Conservation (phyloP, 2,797 vertebrate species). For the Danio tinwini region DNA sequence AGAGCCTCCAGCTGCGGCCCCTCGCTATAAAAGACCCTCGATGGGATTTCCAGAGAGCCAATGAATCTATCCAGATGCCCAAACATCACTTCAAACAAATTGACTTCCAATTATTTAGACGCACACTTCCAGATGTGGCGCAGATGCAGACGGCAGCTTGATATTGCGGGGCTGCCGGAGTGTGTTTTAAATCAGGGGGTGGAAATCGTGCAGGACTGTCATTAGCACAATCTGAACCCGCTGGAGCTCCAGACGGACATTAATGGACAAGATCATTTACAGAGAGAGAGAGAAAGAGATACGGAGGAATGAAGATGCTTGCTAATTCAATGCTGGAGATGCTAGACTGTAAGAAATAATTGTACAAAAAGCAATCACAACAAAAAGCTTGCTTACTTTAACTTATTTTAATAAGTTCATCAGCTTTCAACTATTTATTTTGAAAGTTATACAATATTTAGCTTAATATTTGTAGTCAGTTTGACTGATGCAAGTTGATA, state of each 20-base stretch:
- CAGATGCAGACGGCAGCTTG: constrained; percentile 79
- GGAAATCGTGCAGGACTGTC: constrained; percentile 64
- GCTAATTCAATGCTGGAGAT: no score
- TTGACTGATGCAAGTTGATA: no score
- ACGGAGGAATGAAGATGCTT: background rate
- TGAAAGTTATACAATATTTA: no score
- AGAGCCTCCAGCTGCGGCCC: constrained; percentile 64
- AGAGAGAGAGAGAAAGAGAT: constrained; percentile 1
- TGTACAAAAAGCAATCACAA: no score
- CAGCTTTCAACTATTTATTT: no score
- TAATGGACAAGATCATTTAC: constrained; percentile 39
- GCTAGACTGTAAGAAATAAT: no score
- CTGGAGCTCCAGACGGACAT: constrained; percentile 53
- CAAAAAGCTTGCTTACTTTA: no score
- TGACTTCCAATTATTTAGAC: constrained; percentile 85
- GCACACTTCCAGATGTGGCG: constrained; percentile 84
- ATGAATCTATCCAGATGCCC: constrained; percentile 84
- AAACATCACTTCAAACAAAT: constrained; percentile 89
- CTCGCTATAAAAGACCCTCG: constrained; percentile 77
- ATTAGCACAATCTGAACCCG: constrained; percentile 69
- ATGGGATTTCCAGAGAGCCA: constrained; percentile 84
- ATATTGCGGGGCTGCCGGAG: constrained; percentile 69
- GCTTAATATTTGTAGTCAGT: no score
- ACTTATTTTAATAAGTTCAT: no score
- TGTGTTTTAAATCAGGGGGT: constrained; percentile 60